A percentile compares a stretch with the other conserved stretches of the same genome.
Conservation (phyloP, 2,113 vertebrate genomes). For the Tragulus kanchil region DNA sequence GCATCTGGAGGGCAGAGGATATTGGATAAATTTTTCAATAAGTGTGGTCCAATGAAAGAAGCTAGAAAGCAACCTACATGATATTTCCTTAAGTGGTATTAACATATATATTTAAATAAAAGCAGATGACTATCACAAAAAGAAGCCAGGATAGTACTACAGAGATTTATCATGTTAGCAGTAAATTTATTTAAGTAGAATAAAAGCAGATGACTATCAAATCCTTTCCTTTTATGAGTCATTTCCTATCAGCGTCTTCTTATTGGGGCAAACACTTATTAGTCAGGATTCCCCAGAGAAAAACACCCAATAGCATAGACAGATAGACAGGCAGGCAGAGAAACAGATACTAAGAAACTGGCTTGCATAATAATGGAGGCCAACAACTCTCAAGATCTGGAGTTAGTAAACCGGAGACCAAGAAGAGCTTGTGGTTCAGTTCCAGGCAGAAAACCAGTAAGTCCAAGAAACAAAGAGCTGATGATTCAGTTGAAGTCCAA, state of each 20-base stretch:
- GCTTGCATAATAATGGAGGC: background rate
- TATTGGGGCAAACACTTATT: no score
- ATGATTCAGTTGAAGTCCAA: background rate
- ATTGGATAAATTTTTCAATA: background rate
- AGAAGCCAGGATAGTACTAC: background rate
- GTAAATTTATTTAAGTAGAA: no score
- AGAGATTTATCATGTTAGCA: background rate
- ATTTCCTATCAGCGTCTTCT: no score
- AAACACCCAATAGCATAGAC: background rate
- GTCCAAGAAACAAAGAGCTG: background rate
- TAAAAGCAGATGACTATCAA: no score
- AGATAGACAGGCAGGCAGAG: background rate
- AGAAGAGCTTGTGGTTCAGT: background rate
- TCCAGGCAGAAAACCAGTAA: background rate
- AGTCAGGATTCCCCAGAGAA: background rate
- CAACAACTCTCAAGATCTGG: background rate
- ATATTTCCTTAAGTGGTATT: background rate
- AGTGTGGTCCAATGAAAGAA: background rate
- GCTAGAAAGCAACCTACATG: background rate
- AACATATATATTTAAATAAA: slow-evolving; percentile 31
- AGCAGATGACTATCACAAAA: background rate
- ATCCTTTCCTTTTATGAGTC: no score
- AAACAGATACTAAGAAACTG: background rate
- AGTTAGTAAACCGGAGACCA: background rate
- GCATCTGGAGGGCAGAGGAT: background rate